Conservation (phyloP, 2,797 vertebrate genomes). For the Cebuella pygmaea region DNA sequence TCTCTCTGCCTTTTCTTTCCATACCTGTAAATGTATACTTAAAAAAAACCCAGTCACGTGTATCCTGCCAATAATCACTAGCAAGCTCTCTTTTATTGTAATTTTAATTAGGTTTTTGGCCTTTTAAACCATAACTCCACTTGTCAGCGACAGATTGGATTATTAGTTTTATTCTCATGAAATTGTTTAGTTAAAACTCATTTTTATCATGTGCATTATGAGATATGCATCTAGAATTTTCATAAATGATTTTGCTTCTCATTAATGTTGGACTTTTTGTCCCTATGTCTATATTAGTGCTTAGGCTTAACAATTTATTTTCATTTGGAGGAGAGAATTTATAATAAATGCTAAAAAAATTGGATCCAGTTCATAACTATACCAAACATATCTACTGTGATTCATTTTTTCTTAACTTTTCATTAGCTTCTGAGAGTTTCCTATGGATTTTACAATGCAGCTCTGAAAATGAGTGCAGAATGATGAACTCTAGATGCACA, state of each 20-base stretch:
- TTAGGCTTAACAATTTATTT: slow-evolving; percentile 35
- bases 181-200: slow-evolving; percentile 28
- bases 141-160: slow-evolving; percentile 6
- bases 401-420: not conserved
- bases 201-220: not conserved
- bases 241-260: slow-evolving; percentile 44
- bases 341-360: slow-evolving; percentile 4
- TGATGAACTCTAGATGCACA: slow-evolving; percentile 54
- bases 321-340: not conserved
- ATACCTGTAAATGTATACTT: not conserved
- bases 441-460: slow-evolving; percentile 46
- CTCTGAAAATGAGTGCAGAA: slow-evolving; percentile 42
- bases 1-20: not conserved
- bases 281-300: not conserved
- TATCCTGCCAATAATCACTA: not conserved
- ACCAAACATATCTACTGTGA: not conserved
- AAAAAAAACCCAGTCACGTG: not conserved
- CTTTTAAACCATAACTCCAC: slow-evolving; percentile 7
- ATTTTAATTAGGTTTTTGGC: slow-evolving; percentile 26
- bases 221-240: slow-evolving; percentile 1
- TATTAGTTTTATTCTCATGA: slow-evolving; percentile 54
- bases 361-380: not conserved
- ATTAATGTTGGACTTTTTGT: not conserved
- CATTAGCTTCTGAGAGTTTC: slow-evolving; percentile 49
- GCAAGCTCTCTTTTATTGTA: not conserved